These are phyloP conservation scores for Aphelenchoides besseyi DNA, from an alignment of 1,140 invertebrate genomes.

Conservation along the genomic window DNA sequence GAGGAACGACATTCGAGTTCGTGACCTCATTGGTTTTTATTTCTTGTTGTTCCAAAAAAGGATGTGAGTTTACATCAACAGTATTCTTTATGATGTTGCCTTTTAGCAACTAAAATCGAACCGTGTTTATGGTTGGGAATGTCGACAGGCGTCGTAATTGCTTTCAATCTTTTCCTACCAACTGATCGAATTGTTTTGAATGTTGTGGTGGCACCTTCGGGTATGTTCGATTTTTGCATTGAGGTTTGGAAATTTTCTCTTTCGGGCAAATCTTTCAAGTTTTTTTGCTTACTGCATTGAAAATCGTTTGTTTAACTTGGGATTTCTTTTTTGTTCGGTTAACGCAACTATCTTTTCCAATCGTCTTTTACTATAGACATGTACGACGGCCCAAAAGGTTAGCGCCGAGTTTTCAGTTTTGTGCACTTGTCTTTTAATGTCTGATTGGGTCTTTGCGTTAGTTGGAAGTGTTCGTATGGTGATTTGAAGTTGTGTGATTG, in stretches of 20 bases:
- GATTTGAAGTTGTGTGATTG: no score
- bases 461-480: no score
- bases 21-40: conserved; percentile 52
- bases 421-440: no score
- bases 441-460: no score
- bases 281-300: conserved; percentile 25
- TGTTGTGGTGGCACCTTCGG: conserved; percentile 52
- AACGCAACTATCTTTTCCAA: conserved; percentile 13
- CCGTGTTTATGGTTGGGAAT: conserved; percentile 59
- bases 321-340: conserved; percentile 12
- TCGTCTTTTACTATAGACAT: conserved; percentile 34
- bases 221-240: conserved; percentile 27
- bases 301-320: neutral
- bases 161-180: conserved; percentile 56
- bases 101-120: conserved; percentile 48
- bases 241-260: neutral
- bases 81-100: neutral
- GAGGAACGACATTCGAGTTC: conserved; percentile 32
- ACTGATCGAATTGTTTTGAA: conserved; percentile 47
- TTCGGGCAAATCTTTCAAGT: conserved; percentile 21
- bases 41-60: conserved; percentile 46
- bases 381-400: conserved; percentile 50
- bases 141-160: conserved; percentile 48
- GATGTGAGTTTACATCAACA: conserved; percentile 42
- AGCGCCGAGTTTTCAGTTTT: conserved; percentile 26